Base-by-base conservation (phyloP, 2,888 invertebrate species). In the Drosophila cracens region DNA sequence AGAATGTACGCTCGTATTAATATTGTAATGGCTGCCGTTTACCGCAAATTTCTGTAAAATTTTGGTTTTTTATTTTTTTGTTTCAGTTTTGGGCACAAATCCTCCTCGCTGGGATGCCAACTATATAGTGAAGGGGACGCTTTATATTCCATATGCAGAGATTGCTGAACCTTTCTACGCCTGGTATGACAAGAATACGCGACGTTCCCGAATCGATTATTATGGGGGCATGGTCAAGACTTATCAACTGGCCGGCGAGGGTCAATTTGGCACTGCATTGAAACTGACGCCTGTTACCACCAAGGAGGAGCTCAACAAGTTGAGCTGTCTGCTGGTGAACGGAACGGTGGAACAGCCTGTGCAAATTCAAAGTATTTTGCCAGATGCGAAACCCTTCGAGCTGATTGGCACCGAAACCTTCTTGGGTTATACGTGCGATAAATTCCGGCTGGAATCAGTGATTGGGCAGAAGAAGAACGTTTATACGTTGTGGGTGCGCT, bases 151-250 rank as follows among this genome's bases (percentile, higher is more conserved):
- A 0, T 99, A 98, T 94, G 98, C 98, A 0, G 99, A 99, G 94
- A 95, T 99, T 57, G 94, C 95, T 31, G 99, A 99, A 92, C 98
- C 98, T 0, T 98, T 99, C 91, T 96, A 95, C 89, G 97, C 97
- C 18, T 98, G 97, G 96, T 98, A 95, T 85, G 98, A 99, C 94
- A 95, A 94, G 34, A 94, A 94, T 6, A 95, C 95, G 62, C 95
- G 95, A 65, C 95, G 95, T 70, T 98, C 98, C 49, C 95, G 99
- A 54, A 97, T 99, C 73, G 99, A 99, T 93, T 99, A 98, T 91
- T 99, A 99, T 93, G 98, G 97, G 74, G 97, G 96, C 92, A 97
- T 98, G 96, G 98, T 98, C n/a, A 96, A 97, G 93, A 99, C 98
- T 0, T 97, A 97, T 89, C 98, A 98, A 93, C 92, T 98, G 33